Evolutionary conservation across 2,888 invertebrate species (phyloP).

Genomic region (Anodontia alba): DNA sequence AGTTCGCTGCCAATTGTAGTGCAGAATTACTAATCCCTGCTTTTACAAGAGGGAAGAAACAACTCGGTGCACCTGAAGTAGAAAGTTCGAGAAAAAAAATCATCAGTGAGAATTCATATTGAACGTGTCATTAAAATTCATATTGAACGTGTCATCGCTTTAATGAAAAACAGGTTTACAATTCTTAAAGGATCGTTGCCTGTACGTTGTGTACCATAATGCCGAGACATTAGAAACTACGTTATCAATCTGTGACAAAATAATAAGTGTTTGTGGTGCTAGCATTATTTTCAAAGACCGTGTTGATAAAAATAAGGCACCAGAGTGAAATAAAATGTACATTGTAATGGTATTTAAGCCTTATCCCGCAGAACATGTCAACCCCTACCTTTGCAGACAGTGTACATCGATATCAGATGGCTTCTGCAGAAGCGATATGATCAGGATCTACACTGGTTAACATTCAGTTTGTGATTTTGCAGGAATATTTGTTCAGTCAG

Average conservation of each 20-base stretch:
- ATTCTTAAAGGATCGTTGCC: constrained; percentile 57
- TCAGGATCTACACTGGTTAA: neutral
- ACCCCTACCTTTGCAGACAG: neutral
- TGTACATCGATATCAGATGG: neutral
- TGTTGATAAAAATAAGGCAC: too few species aligned
- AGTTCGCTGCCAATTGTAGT: constrained; percentile 50
- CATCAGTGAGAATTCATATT: constrained; percentile 41
- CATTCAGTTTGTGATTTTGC: too few species aligned
- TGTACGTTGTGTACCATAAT: constrained; percentile 28
- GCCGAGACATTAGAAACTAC: constrained; percentile 20
- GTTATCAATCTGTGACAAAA: constrained; percentile 39
- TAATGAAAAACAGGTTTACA: constrained; percentile 54
- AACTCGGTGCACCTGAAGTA: constrained; percentile 54
- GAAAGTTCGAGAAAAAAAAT: constrained; percentile 53
- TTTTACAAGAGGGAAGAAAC: constrained; percentile 57
- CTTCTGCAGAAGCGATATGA: neutral
- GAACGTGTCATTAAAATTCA: too few species aligned
- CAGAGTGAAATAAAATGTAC: too few species aligned
- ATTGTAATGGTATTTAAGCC: too few species aligned
- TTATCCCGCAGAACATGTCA: too few species aligned
- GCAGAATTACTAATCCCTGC: constrained; percentile 56
- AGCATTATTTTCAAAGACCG: constrained; percentile 43
- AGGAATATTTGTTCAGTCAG: too few species aligned
- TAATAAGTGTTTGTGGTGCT: constrained; percentile 44
- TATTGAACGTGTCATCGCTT: constrained; percentile 59